A percentile compares a stretch with the other conserved stretches of the same genome.
phyloP scores from a whole-genome alignment of 2,113 vertebrate species.

The Anas platyrhynchos region DNA sequence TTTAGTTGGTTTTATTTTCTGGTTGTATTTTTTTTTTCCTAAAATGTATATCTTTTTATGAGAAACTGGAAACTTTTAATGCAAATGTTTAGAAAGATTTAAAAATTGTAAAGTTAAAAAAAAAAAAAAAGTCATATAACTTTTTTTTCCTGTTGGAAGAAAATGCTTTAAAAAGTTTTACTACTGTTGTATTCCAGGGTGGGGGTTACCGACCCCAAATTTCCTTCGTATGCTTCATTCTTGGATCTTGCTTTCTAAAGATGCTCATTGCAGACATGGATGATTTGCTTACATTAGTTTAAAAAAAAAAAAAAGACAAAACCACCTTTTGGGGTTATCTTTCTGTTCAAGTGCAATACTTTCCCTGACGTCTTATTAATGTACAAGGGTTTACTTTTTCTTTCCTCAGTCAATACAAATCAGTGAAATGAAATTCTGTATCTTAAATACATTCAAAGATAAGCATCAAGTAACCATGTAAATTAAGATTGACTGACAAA shows the following conservation, averaged over 20 bases:
- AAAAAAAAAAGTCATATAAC: constrained; percentile 64
- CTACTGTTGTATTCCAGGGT: constrained; percentile 76
- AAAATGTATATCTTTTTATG: constrained; percentile 77
- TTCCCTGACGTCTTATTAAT: constrained; percentile 78
- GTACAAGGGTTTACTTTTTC: constrained; percentile 64
- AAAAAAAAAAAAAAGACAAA: neutral
- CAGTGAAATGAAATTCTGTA: constrained; percentile 46
- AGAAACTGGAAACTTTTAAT: constrained; percentile 73
- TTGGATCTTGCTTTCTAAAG: constrained; percentile 66
- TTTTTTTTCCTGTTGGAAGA: constrained; percentile 70
- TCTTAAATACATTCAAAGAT: constrained; percentile 30
- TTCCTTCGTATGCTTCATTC: constrained; percentile 58
- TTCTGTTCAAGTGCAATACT: constrained; percentile 85
- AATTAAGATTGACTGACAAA: constrained; percentile 2
- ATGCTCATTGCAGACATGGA: constrained; percentile 45
- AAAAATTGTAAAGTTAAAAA: constrained; percentile 72
- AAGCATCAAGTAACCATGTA: neutral
- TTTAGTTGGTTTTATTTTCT: constrained; percentile 75
- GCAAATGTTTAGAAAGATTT: constrained; percentile 75
- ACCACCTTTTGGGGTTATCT: constrained; percentile 23
- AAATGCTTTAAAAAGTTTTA: constrained; percentile 79
- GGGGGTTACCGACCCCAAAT: constrained; percentile 48
- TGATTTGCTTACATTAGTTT: constrained; percentile 50
- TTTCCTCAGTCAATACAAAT: constrained; percentile 52
- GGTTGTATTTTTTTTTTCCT: constrained; percentile 72